Conservation (phyloP, 2,888 invertebrate genomes). For the Hydropsyche betteni region DNA sequence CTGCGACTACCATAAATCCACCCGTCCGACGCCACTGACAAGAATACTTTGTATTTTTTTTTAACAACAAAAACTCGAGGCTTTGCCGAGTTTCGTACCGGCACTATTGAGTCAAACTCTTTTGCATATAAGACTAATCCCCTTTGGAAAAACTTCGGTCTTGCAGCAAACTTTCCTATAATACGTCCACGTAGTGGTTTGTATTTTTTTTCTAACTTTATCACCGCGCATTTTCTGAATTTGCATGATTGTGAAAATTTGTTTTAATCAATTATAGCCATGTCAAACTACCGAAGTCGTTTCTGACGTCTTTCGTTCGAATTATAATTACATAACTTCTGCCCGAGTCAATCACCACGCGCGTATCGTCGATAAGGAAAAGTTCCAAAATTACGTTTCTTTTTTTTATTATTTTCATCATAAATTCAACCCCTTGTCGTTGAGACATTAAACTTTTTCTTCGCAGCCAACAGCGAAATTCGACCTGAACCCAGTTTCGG, state of each 20-base stretch:
- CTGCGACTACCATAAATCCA: conserved; percentile 34
- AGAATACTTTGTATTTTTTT: conserved; percentile 22
- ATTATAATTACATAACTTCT: no score
- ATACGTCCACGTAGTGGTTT: no score
- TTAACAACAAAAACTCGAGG: neutral
- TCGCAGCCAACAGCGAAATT: conserved; percentile 22
- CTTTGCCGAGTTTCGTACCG: neutral
- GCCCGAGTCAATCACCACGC: neutral
- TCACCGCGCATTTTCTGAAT: no score
- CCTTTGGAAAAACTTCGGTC: neutral
- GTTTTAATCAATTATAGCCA: no score
- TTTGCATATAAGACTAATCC: conserved; percentile 8
- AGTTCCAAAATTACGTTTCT: conserved; percentile 17
- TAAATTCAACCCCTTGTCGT: conserved; percentile 31
- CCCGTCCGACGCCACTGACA: neutral
- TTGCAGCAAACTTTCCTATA: no score
- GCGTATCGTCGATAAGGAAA: conserved; percentile 16
- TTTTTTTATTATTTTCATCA: conserved; percentile 25
- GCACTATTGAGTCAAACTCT: neutral
- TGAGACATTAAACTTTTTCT: conserved; percentile 26
- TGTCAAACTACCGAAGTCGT: no score
- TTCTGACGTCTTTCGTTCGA: no score
- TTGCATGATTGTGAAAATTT: no score
- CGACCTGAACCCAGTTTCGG: conserved; percentile 17
- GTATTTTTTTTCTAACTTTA: no score